Base-by-base conservation (phyloP, 2,888 invertebrate species). In the Himalopsyche kuldschensis region DNA sequence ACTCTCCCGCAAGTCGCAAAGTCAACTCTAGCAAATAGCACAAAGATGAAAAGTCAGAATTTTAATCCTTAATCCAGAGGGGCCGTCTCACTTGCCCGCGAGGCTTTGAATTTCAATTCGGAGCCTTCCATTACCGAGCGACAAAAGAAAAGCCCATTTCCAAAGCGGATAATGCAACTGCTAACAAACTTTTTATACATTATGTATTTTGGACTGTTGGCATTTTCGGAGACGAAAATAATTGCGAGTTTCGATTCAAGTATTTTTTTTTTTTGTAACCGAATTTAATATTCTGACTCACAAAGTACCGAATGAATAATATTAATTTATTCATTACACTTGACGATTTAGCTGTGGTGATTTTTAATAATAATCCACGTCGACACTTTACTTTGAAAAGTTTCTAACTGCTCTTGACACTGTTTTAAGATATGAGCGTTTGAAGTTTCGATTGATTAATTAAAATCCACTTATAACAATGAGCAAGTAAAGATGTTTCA, bases 121-220 rank as follows among this genome's bases (percentile, higher is more conserved):
- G 63, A 82, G 79, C 32, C 75, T 41, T 27, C 78, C 63, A 84
- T 84, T 84, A 77, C 63, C n/a, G 48, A n/a, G 75, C 31, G 48
- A 82, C 75, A 75, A 47, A n/a, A 47, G 80, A 63, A 76, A 82
- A 80, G 78, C 82, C 80, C 80, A 82, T 84, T 84, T 84, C 80
- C 20, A 55, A 84, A 82, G 24, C 20, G 6, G 20, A 55, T 55
- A 55, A 55, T 55, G 55, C 20, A 20, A n/a, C 55, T 24, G 20
- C 55, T 55, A 55, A 55, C n/a, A 55, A 55, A 55, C 55, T 20
- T 20, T 20, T 55, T 55, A 20, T 55, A 55, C 55, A 55, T 55
- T 55, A 55, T 55, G 55, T 55, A 55, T 55, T 55, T 55, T 55
- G 20, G 55, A 55, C 20, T 20, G 6, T 15, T 15, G 15, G 41